These are phyloP conservation scores for Cydia amplana DNA, from an alignment of 1,140 invertebrate species.

Conservation along the genomic window DNA sequence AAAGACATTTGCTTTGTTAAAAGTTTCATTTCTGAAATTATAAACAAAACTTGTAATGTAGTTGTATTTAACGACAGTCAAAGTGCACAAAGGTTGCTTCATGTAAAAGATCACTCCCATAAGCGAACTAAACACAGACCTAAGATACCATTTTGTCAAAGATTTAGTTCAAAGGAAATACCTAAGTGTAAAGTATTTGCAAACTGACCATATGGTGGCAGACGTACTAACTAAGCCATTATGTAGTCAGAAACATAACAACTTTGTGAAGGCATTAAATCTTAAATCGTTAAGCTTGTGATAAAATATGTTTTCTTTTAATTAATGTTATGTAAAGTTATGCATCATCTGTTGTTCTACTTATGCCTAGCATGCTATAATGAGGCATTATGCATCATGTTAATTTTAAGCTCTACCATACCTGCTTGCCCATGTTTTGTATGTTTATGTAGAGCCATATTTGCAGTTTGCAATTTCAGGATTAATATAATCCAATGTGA, in stretches of 20 bases:
- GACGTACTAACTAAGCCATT: neutral
- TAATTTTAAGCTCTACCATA: too few relatives aligned
- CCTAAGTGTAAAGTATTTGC: slow-evolving; percentile 23
- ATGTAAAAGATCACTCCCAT: slow-evolving; percentile 45
- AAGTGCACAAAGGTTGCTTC: slow-evolving; percentile 59
- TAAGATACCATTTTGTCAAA: slow-evolving; percentile 32
- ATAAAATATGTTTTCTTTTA: too few relatives aligned
- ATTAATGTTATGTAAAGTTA: too few relatives aligned
- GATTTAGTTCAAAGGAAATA: neutral
- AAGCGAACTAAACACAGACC: slow-evolving; percentile 55
- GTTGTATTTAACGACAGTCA: slow-evolving; percentile 59
- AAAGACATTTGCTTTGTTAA: slow-evolving; percentile 49
- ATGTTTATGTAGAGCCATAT: too few relatives aligned
- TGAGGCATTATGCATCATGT: too few relatives aligned
- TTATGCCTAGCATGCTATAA: too few relatives aligned
- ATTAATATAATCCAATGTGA: too few relatives aligned
- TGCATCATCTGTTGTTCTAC: too few relatives aligned
- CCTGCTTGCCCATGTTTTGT: too few relatives aligned
- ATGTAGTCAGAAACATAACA: neutral
- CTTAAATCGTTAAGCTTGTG: too few relatives aligned
- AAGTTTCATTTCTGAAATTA: slow-evolving; percentile 39
- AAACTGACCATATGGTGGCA: slow-evolving; percentile 27
- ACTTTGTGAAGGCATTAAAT: too few relatives aligned
- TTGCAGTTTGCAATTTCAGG: too few relatives aligned
- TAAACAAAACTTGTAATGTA: slow-evolving; percentile 18